These are phyloP conservation scores for Tupaia tana DNA, from an alignment of 2,113 vertebrate species.

Conservation along the genomic window DNA sequence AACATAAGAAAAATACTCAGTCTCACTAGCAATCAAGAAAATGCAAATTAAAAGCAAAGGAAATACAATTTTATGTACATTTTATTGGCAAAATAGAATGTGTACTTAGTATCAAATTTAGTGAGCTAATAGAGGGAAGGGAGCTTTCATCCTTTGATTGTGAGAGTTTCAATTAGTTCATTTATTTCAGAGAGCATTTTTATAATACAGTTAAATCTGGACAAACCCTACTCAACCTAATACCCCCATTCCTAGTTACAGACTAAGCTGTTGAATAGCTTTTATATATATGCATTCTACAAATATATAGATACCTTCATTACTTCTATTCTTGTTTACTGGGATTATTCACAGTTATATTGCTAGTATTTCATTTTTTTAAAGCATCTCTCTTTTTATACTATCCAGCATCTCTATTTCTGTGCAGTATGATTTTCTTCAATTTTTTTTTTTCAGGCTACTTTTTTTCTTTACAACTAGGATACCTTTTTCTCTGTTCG, in stretches of 20 bases:
- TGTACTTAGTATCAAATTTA: slow-evolving; percentile 5
- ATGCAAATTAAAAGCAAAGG: background rate
- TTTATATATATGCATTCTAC: background rate
- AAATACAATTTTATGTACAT: background rate
- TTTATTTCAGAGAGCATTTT: slow-evolving; percentile 3
- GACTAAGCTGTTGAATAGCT: background rate
- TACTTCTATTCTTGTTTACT: background rate
- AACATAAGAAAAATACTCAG: background rate
- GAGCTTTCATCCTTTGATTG: background rate
- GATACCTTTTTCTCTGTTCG: background rate
- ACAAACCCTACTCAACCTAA: background rate
- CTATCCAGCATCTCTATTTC: background rate
- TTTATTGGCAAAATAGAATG: slow-evolving; percentile 2
- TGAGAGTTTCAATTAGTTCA: slow-evolving; percentile 4
- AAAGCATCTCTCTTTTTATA: background rate
- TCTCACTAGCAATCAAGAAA: background rate
- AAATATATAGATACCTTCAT: background rate
- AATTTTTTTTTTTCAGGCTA: background rate
- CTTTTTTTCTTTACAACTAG: background rate
- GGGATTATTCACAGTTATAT: background rate
- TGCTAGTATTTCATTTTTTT: background rate
- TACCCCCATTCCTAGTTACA: background rate
- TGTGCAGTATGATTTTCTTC: slow-evolving; percentile 1
- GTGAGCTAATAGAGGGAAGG: background rate
- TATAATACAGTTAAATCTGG: background rate